Evolutionary conservation across 2,888 invertebrate genomes (phyloP), one percentile per base, ranked within the genome.

Genomic region (Tetropium fuscum): DNA sequence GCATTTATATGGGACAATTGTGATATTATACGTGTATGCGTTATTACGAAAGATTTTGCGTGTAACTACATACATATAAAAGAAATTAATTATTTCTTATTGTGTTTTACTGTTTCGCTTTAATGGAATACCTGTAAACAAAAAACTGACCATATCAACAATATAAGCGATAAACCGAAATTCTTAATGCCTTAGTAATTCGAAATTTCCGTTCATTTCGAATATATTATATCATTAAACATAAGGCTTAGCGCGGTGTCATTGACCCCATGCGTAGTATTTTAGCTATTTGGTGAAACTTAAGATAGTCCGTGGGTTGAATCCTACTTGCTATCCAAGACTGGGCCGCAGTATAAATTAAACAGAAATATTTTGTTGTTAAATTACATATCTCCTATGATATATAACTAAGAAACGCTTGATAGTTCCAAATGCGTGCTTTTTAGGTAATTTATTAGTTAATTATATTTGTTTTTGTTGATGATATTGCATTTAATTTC

Each of bases 281-380:
- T 51, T 51, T 51, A 51, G 27, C 40, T 51, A 40, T 51, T 51
- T 51, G 40, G 51, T 51, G 38, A 51, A 51, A 51, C 40, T 49
- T 49, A 51, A n/a, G 22, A 40, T 51, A 22, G 38, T 40, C 51
- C 27, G 51, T 51, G 40, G 51, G 51, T 25, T 51, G 51, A 51
- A 51, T 51, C 49, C 49, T 38, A 49, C 49, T 38, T 49, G 49
- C 22, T 36, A 36, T 13, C 40, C 38, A 18, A 51, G 51, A 40
- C 40, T 34, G 34, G 51, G 40, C 34, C 51, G 40, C 40, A 51
- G 15, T 51, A 51, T 51, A 51, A 51, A 51, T 51, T 51, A 51
- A 51, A 40, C 13, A 48, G 48, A 15, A 48, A 25, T 27, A 40
- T 25, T 40, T 40, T 11, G 51, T 15, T 27, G 51, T 34, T 40